Base-by-base conservation (phyloP, 1,140 invertebrate genomes). In the Arion vulgaris region DNA sequence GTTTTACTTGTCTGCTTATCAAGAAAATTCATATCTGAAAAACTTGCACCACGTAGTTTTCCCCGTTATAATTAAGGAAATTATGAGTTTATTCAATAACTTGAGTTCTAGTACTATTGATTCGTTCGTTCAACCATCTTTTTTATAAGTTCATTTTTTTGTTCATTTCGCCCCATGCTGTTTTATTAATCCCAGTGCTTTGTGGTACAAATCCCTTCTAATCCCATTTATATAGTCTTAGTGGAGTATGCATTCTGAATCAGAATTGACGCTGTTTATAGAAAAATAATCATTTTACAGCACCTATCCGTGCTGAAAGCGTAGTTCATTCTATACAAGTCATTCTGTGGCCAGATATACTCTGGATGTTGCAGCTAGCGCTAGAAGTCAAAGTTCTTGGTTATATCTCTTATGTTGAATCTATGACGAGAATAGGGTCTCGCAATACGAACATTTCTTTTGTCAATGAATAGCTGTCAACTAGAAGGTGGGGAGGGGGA, bases 181-280 rank as follows among this genome's bases (percentile, higher is more conserved):
- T 51, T 53, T 45, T 76, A 51, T 76, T 76, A 76, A 76, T 76
- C 74, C 74, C 13, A 7, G 0, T 53, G 45, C 74, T 76, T 76
- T 76, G 74, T 76, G n/a, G 17, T 39, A 49, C 74, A 76, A 76
- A 76, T 76, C 74, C 74, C 17, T 76, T 49, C 17, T 76, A 76
- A 76, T 76, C 74, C 74, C 74, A 4, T 9, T 5, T 7, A 76
- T 53, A 76, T 53, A 76, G 74, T 76, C 74, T 76, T 53, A 76
- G 28, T 53, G 74, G 45, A 36, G 38, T 49, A 38, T 32, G 41
- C 41, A 45, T n/a, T 76, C 45, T 38, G n/a, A 53, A 23, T 53
- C 74, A 76, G 26, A 36, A 49, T 36, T 1, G 45, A 13, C 15
- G 74, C 13, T 51, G 53, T 51, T 76, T 76, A 41, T 11, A 41